These are phyloP conservation scores for Opisthocomus hoazin DNA, from an alignment of 2,113 vertebrate genomes.

Conservation along the genomic window DNA sequence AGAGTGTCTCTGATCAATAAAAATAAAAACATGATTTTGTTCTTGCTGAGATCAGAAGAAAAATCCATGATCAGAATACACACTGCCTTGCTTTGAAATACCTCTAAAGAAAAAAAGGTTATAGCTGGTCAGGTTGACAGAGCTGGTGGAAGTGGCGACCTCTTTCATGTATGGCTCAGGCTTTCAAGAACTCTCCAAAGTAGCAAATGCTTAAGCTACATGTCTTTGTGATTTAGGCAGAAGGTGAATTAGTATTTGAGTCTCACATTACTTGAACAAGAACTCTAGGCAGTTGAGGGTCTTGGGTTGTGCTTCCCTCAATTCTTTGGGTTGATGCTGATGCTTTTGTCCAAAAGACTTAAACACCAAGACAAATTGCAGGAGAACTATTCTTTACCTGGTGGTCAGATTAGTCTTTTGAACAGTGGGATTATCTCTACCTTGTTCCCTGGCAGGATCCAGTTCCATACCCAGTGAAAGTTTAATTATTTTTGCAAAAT, in stretches of 20 bases:
- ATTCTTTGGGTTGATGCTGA: neutral
- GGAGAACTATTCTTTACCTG: neutral
- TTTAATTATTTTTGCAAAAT: constrained; percentile 9
- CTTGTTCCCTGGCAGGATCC: neutral
- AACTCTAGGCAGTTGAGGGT: neutral
- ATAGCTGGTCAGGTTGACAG: neutral
- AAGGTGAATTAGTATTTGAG: neutral
- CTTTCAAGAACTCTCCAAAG: neutral
- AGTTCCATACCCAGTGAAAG: neutral
- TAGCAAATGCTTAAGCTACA: neutral
- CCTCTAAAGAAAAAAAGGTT: neutral
- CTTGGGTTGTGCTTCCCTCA: neutral
- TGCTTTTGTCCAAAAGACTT: neutral
- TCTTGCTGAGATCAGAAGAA: neutral
- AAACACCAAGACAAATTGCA: neutral
- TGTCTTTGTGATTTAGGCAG: neutral
- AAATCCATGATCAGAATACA: neutral
- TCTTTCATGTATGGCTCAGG: neutral
- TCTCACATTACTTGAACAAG: neutral
- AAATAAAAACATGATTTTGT: neutral
- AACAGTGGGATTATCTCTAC: neutral
- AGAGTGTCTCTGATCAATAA: neutral
- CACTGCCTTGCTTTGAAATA: neutral
- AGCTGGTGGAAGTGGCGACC: neutral
- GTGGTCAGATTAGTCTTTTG: neutral